A percentile compares a stretch with the other conserved stretches of the same genome.
Evolutionary conservation across 2,797 vertebrate species (phyloP).

Genomic region (Galagoides demidoff): DNA sequence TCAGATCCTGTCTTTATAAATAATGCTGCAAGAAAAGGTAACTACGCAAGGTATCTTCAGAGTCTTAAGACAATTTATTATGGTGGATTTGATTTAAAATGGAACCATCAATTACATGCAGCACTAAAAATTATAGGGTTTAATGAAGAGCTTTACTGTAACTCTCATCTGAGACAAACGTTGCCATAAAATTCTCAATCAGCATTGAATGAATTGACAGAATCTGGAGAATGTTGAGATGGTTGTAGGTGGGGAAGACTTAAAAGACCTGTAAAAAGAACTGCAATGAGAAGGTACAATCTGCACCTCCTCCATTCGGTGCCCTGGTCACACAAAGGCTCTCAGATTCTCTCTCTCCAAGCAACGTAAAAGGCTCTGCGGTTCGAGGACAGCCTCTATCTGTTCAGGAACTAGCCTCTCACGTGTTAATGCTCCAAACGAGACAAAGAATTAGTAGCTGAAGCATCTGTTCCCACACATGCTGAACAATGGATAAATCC

Average conservation of each 20-base stretch:
- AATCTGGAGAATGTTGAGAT: conserved; percentile 2
- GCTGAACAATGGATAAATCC: background rate
- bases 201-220: conserved; percentile 66
- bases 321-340: background rate
- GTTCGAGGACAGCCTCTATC: background rate
- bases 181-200: conserved; percentile 70
- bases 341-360: background rate
- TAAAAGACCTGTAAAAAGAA: conserved; percentile 59
- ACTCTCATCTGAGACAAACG: conserved; percentile 67
- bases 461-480: conserved; percentile 43
- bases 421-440: conserved; percentile 62
- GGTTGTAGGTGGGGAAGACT: conserved; percentile 45
- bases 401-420: background rate
- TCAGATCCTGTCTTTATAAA: conserved; percentile 61
- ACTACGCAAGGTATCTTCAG: conserved; percentile 46
- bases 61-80: conserved; percentile 64
- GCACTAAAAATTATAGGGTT: conserved; percentile 73
- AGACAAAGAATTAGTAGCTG: conserved; percentile 49
- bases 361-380: background rate
- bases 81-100: conserved; percentile 60
- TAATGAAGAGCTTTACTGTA: conserved; percentile 66
- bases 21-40: conserved; percentile 20
- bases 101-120: conserved; percentile 71
- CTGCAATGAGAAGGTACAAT: conserved; percentile 54
- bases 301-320: background rate